These are phyloP conservation scores for Odontothrips loti DNA, from an alignment of 2,888 invertebrate genomes.

Conservation along the genomic window DNA sequence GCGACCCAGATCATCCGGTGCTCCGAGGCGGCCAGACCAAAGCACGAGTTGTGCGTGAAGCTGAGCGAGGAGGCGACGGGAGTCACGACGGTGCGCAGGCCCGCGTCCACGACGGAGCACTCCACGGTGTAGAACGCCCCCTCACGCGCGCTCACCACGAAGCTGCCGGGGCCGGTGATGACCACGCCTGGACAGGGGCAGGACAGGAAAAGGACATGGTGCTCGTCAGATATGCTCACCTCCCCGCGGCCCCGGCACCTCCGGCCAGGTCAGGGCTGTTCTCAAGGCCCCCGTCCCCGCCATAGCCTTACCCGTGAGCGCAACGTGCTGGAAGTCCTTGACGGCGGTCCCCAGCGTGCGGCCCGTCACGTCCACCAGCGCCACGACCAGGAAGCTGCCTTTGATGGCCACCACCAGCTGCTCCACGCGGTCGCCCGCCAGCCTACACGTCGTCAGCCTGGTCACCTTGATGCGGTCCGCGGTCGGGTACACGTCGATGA, in stretches of 20 bases:
- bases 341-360: slow-evolving; percentile 28
- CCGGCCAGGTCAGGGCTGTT: slow-evolving; percentile 13
- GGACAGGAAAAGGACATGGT: too few relatives aligned
- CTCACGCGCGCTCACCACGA: not conserved
- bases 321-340: slow-evolving; percentile 32
- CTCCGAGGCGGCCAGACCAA: slow-evolving; percentile 34
- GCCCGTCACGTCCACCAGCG: slow-evolving; percentile 26
- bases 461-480: slow-evolving; percentile 24
- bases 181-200: not conserved
- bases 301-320: slow-evolving; percentile 33
- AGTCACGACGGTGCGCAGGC: not conserved
- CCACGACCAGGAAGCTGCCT: slow-evolving; percentile 27
- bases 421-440: not conserved
- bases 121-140: not conserved
- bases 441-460: slow-evolving; percentile 15
- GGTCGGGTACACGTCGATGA: slow-evolving; percentile 4
- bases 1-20: slow-evolving; percentile 34
- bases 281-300: not conserved
- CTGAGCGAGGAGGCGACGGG: not conserved
- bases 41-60: slow-evolving; percentile 27
- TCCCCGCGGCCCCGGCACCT: too few relatives aligned
- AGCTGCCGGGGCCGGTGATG: not conserved
- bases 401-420: slow-evolving; percentile 29
- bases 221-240: too few relatives aligned
- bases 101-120: not conserved